phyloP scores from a whole-genome alignment of 2,113 vertebrate genomes.

The Aptenodytes patagonicus region DNA sequence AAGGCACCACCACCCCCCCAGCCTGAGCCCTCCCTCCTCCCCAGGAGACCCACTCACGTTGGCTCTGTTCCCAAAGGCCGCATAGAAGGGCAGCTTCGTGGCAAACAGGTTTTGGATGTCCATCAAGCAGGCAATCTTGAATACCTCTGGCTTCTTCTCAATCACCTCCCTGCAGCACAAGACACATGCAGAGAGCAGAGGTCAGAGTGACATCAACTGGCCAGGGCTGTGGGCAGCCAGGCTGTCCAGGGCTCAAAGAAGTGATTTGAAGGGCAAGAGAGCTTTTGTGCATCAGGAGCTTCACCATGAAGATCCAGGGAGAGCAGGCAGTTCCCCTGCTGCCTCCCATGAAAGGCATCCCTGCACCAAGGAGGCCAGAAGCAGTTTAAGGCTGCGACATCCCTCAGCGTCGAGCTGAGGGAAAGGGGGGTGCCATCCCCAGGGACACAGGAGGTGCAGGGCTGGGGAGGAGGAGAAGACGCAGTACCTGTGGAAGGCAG shows the following conservation, averaged over 20 bases:
- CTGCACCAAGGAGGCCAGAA: neutral
- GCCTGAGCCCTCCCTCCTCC: neutral
- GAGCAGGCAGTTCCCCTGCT: neutral
- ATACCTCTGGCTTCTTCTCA: conserved; percentile 92
- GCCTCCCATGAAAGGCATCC: accelerated
- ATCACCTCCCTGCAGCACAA: conserved; percentile 85
- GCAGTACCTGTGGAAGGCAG: conserved; percentile 89
- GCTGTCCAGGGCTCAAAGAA: neutral
- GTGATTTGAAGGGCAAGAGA: neutral
- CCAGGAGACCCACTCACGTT: conserved; percentile 73
- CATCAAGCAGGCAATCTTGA: conserved; percentile 89
- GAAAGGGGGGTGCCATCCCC: neutral
- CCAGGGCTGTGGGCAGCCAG: neutral
- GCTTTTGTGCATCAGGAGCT: neutral
- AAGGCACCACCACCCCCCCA: neutral
- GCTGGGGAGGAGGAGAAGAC: neutral
- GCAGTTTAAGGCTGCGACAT: neutral
- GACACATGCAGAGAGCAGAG: neutral
- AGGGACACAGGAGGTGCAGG: neutral
- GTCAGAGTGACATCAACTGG: neutral
- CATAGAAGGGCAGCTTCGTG: conserved; percentile 81
- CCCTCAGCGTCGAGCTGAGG: neutral
- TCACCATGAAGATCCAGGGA: neutral
- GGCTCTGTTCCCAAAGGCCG: conserved; percentile 90
- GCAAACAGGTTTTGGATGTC: conserved; percentile 89